phyloP scores from a whole-genome alignment of 1,140 invertebrate genomes.

The Tribolium castaneum region DNA sequence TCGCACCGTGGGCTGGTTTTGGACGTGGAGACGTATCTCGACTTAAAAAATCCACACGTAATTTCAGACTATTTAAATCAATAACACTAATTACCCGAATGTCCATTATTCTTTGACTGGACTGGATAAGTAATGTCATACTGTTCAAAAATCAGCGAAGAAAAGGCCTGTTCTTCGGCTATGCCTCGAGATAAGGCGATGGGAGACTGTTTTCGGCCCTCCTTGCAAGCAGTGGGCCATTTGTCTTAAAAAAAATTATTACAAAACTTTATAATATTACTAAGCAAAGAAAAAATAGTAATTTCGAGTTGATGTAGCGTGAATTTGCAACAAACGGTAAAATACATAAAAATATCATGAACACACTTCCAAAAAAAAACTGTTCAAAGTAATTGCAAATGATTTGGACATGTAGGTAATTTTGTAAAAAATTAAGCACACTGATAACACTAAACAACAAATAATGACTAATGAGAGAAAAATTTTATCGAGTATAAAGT shows the following conservation, averaged over 20 bases:
- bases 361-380: no score
- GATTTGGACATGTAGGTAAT: no score
- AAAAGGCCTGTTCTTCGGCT: constrained; percentile 60
- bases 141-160: constrained; percentile 61
- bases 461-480: no score
- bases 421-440: no score
- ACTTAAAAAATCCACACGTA: constrained; percentile 55
- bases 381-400: no score
- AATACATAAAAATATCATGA: no score
- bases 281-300: no score
- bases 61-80: background rate
- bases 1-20: constrained; percentile 61
- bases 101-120: constrained; percentile 66
- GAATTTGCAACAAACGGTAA: no score
- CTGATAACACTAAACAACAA: no score
- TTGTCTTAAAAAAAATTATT: constrained; percentile 62
- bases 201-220: constrained; percentile 65
- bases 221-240: constrained; percentile 65
- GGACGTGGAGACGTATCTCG: constrained; percentile 63
- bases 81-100: constrained; percentile 62
- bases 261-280: no score
- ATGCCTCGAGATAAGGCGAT: constrained; percentile 62
- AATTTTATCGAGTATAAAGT: no score
- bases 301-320: no score
- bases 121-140: constrained; percentile 61